Percentiles rank a stretch among this genome's conserved stretches.
Evolutionary conservation across 2,888 invertebrate genomes (phyloP).

Genomic region (Xanthia togata): DNA sequence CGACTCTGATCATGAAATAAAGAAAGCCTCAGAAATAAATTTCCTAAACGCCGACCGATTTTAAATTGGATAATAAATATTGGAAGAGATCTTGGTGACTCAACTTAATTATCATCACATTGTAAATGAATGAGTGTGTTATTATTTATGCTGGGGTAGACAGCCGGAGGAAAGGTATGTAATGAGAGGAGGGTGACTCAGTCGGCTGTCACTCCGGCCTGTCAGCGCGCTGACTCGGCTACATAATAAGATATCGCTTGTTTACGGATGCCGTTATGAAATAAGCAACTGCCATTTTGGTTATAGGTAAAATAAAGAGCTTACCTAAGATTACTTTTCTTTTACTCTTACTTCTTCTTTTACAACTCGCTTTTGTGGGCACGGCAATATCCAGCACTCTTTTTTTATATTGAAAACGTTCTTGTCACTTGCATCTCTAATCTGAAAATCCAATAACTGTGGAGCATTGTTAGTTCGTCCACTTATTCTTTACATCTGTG

Average conservation of each 20-base stretch:
- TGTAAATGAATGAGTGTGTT: constrained; percentile 36
- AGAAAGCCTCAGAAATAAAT: constrained; percentile 71
- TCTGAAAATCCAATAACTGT: not conserved
- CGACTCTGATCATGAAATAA: constrained; percentile 78
- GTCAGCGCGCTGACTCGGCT: constrained; percentile 73
- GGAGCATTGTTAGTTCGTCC: constrained; percentile 16
- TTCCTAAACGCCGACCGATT: constrained; percentile 66
- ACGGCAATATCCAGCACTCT: not conserved
- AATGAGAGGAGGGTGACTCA: constrained; percentile 80
- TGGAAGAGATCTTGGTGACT: constrained; percentile 31
- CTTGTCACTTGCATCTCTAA: not conserved
- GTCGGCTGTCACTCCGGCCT: constrained; percentile 73
- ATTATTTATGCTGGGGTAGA: constrained; percentile 54
- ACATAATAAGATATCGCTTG: constrained; percentile 53
- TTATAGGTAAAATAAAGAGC: not conserved
- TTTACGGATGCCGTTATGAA: constrained; percentile 38
- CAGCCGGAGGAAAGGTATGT: constrained; percentile 75
- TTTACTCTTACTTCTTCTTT: not conserved
- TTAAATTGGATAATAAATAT: constrained; percentile 63
- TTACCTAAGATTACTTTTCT: not conserved
- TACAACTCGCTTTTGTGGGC: not conserved
- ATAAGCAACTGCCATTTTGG: constrained; percentile 1
- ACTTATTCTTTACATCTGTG: constrained; percentile 23
- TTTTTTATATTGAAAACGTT: constrained; percentile 10
- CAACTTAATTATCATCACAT: constrained; percentile 47